Conservation (phyloP, 1,140 invertebrate species). For the Cydia strobilella region DNA sequence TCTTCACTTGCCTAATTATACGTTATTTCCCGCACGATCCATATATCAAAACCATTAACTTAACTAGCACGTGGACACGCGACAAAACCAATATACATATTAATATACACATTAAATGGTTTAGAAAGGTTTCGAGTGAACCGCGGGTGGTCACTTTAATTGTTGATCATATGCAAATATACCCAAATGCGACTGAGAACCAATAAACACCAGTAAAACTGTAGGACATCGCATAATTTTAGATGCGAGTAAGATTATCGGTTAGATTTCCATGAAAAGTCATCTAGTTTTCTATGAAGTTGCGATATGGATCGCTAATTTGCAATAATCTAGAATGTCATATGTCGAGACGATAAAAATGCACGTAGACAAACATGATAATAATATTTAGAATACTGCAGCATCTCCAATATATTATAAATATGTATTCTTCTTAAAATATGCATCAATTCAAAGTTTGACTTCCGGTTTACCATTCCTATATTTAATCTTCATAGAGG, state of each 20-base stretch:
- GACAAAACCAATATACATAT: slow-evolving; percentile 58
- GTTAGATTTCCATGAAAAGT: neutral
- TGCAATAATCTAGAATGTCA: neutral
- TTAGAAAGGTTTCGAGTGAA: neutral
- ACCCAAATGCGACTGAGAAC: neutral
- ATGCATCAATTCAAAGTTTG: too few species aligned
- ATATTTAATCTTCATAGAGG: too few species aligned
- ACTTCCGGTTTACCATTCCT: too few species aligned
- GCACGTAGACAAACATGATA: neutral
- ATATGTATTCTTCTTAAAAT: too few species aligned
- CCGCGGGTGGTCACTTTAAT: slow-evolving; percentile 66
- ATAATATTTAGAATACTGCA: neutral
- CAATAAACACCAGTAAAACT: slow-evolving; percentile 24
- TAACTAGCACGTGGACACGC: slow-evolving; percentile 52
- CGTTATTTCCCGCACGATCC: slow-evolving; percentile 36
- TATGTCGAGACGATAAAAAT: neutral
- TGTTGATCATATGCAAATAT: slow-evolving; percentile 67
- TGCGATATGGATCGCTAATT: slow-evolving; percentile 24
- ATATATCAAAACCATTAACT: slow-evolving; percentile 35
- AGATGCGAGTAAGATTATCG: slow-evolving; percentile 12
- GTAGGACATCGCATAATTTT: slow-evolving; percentile 16
- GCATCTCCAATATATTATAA: too few species aligned
- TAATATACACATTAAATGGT: slow-evolving; percentile 58
- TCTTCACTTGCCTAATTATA: slow-evolving; percentile 35
- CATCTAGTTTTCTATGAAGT: slow-evolving; percentile 10